Evolutionary conservation across 2,888 invertebrate species (phyloP).

Genomic region (Drosophila niveifrons): DNA sequence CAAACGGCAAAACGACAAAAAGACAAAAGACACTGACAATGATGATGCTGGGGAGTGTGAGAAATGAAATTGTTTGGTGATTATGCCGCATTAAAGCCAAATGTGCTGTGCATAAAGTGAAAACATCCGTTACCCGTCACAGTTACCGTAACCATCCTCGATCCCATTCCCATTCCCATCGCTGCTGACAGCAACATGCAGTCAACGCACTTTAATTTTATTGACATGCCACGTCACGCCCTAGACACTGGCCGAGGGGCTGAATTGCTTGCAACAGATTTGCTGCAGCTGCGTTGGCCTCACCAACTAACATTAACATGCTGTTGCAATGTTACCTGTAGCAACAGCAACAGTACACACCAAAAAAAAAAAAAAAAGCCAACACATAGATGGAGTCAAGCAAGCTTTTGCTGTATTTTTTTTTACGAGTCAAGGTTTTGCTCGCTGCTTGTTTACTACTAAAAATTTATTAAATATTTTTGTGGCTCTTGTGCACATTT

Average conservation of each 20-base stretch:
- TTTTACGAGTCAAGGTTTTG: conserved; percentile 55
- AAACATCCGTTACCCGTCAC: conserved; percentile 64
- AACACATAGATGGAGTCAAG: neutral
- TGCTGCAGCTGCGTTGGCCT: conserved; percentile 69
- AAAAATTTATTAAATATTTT: conserved; percentile 80
- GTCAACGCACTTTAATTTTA: conserved; percentile 72
- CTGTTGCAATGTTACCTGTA: conserved; percentile 14
- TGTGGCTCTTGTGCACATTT: conserved; percentile 49
- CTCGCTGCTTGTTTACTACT: conserved; percentile 65
- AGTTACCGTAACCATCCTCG: conserved; percentile 23
- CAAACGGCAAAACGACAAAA: conserved; percentile 38
- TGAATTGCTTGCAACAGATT: conserved; percentile 64
- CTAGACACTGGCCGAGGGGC: conserved; percentile 15
- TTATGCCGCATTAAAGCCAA: conserved; percentile 80
- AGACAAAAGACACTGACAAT: conserved; percentile 41
- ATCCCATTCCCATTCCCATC: conserved; percentile 12
- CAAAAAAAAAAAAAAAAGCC: no score
- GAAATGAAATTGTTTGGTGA: conserved; percentile 80
- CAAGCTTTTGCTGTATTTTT: conserved; percentile 27
- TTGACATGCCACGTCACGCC: conserved; percentile 60
- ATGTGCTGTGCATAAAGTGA: conserved; percentile 73
- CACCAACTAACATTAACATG: conserved; percentile 70
- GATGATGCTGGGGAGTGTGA: conserved; percentile 53
- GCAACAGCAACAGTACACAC: conserved; percentile 16
- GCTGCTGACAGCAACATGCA: conserved; percentile 3